Percentiles rank a stretch among this genome's conserved stretches.
phyloP scores from a whole-genome alignment of 2,113 vertebrate genomes.

The Lepus europaeus region DNA sequence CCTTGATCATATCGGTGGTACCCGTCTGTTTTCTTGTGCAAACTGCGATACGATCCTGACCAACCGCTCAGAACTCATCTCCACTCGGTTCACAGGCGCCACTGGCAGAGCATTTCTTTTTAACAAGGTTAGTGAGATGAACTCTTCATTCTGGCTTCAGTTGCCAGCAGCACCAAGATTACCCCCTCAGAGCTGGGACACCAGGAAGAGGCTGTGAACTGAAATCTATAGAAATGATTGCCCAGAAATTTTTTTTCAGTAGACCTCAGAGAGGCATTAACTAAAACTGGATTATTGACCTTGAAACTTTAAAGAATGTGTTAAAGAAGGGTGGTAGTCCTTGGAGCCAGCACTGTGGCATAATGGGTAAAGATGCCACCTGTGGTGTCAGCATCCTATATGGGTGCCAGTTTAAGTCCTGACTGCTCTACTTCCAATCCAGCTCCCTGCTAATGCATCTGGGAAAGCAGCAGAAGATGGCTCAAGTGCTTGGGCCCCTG shows the following conservation, averaged over 20 bases:
- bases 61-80: constrained; percentile 98
- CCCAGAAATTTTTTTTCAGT: not conserved
- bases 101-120: constrained; percentile 98
- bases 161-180: not conserved
- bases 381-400: no score
- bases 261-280: not conserved
- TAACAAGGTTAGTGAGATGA: constrained; percentile 93
- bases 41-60: constrained; percentile 99
- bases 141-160: constrained; percentile 18
- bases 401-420: no score
- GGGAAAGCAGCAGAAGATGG: no score
- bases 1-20: constrained; percentile 98
- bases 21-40: constrained; percentile 98
- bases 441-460: no score
- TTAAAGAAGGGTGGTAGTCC: not conserved
- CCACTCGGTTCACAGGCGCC: constrained; percentile 97
- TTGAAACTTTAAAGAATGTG: not conserved
- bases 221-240: not conserved
- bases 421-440: no score
- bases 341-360: not conserved
- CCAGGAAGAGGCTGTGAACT: not conserved
- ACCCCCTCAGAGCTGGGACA: not conserved
- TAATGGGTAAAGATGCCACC: no score
- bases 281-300: constrained; percentile 33
- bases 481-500: no score